Base-by-base conservation (phyloP, 2,888 invertebrate genomes). In the Diloba caeruleocephala region DNA sequence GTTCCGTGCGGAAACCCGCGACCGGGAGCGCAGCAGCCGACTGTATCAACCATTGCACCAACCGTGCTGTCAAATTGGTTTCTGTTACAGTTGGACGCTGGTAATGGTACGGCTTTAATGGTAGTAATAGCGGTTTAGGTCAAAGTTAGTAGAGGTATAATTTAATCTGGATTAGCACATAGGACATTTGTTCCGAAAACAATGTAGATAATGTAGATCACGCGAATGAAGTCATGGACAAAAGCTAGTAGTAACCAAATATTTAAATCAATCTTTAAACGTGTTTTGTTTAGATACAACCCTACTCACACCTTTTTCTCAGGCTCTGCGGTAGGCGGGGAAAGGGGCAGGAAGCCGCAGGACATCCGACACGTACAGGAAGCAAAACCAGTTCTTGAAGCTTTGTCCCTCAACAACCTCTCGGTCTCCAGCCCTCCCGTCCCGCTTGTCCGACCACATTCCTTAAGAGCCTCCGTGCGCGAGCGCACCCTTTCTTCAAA, bases 341-440 rank as follows among this genome's bases (percentile, higher is more conserved):
- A 81, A 79, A 79, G 87, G 86, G 89, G 89, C 90, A 92, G 92
- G 92, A 92, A 93, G 93, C 93, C 93, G 92, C 92, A 92, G 93
- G 93, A 93, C 93, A 93, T 93, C 93, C 93, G 93, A 93, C 92
- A 92, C 93, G 91, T 90, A 93, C 93, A 93, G 93, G 93, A 93
- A 93, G 92, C 91, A 86, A 82, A 93, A 92, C 93, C 91, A 90
- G 92, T 93, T 90, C 80, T 87, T 82, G 81, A 85, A 87, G 84
- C 89, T 90, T 91, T 90, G 91, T 92, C 90, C 92, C 90, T 88
- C 87, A 69, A 61, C 88, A 82, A 81, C 85, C 88, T 85, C 81
- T 74, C 79, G 76, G 74, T 78, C 78, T 76, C 76, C 78, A 78
- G 65, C 69, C 74, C 78, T 59, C 71, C 63, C 58, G 55, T 68